Evolutionary conservation across 2,113 vertebrate genomes (phyloP).

Genomic region (Coryphaenoides rupestris): DNA sequence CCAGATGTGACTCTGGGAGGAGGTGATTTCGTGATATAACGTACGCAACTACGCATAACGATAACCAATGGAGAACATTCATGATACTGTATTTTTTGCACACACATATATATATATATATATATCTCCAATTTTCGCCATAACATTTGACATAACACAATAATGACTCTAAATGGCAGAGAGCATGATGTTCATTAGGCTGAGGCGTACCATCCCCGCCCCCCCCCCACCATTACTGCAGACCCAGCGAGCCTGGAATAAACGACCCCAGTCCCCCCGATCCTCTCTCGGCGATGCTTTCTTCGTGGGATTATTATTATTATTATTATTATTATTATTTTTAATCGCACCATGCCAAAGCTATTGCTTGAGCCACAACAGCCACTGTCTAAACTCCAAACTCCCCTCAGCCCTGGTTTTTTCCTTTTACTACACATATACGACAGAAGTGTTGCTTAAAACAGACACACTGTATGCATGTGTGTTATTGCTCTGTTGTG

Average conservation of each 20-base stretch:
- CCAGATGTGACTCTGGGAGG: background rate
- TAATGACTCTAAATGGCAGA: conserved; percentile 72
- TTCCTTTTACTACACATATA: no score
- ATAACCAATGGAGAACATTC: conserved; percentile 1
- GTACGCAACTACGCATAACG: background rate
- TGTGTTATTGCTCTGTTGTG: no score
- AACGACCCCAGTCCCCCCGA: conserved; percentile 51
- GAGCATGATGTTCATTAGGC: conserved; percentile 60
- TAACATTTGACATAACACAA: conserved; percentile 56
- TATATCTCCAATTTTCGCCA: conserved; percentile 25
- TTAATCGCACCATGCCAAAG: conserved; percentile 37
- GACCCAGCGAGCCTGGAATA: conserved; percentile 54
- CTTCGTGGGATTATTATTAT: conserved; percentile 47
- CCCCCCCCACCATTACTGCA: conserved; percentile 65
- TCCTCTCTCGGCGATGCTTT: conserved; percentile 33
- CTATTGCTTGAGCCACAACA: conserved; percentile 4
- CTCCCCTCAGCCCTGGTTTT: no score
- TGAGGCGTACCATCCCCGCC: conserved; percentile 60
- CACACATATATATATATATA: no score
- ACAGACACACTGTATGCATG: no score
- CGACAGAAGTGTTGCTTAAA: background rate
- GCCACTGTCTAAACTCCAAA: background rate
- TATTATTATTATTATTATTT: no score
- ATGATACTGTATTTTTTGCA: no score
- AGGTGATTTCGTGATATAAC: conserved; percentile 3